These are phyloP conservation scores for Apogon hyalosoma DNA, from an alignment of 2,797 vertebrate species.

Conservation along the genomic window DNA sequence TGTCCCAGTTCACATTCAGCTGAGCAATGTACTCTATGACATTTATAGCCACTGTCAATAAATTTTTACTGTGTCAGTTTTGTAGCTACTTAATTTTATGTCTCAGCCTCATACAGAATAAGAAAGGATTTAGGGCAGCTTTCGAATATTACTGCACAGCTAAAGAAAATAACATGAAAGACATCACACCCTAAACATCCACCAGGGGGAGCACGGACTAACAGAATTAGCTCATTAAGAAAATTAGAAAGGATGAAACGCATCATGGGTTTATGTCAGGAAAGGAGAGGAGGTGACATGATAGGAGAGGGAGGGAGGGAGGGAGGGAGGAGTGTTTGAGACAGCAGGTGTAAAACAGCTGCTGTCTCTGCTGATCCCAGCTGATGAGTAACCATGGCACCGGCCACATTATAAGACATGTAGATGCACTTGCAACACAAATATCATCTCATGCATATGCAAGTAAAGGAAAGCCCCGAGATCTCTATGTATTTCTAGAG, in stretches of 20 bases:
- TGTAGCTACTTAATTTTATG: constrained; percentile 14
- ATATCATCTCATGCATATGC: background rate
- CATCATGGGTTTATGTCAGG: background rate
- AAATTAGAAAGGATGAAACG: constrained; percentile 4
- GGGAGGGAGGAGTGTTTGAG: constrained; percentile 12
- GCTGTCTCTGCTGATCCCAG: constrained; percentile 53
- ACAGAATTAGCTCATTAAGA: background rate
- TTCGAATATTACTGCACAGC: background rate
- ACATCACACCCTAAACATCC: background rate
- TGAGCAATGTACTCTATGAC: constrained; percentile 12
- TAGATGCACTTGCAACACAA: constrained; percentile 10
- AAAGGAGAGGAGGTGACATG: background rate
- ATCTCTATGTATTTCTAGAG: background rate
- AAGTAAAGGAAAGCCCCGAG: background rate
- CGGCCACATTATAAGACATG: constrained; percentile 27
- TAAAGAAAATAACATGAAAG: background rate
- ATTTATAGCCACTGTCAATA: constrained; percentile 8
- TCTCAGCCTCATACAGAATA: background rate
- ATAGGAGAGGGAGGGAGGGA: constrained; percentile 3
- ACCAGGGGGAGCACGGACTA: constrained; percentile 51
- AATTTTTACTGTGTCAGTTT: constrained; percentile 2
- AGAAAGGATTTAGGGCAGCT: background rate
- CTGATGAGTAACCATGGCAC: constrained; percentile 73
- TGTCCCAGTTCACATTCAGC: constrained; percentile 10
- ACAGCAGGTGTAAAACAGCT: constrained; percentile 71